Evolutionary conservation across 2,797 vertebrate species (phyloP).

Genomic region (Amblyopsis hoosieri): DNA sequence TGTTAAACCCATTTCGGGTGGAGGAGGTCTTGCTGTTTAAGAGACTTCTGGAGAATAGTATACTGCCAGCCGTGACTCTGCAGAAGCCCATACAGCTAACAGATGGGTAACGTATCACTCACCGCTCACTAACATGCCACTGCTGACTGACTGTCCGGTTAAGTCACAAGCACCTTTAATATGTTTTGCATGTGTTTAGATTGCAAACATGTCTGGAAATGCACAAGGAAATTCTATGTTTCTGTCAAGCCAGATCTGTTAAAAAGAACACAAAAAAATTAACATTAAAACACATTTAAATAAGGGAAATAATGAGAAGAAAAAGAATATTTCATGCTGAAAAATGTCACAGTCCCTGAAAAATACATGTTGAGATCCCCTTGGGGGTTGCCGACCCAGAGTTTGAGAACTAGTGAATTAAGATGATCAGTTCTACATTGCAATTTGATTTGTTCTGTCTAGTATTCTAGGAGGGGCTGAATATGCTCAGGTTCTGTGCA

Average conservation of each 20-base stretch:
- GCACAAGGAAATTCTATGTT: neutral
- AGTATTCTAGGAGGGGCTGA: conserved; percentile 84
- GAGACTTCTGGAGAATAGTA: conserved; percentile 89
- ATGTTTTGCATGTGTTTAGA: conserved; percentile 3
- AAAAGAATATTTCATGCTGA: no score
- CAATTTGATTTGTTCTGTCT: conserved; percentile 24
- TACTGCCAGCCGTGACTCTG: conserved; percentile 84
- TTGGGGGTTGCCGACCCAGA: no score
- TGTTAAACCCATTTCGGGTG: conserved; percentile 92
- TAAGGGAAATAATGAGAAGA: no score
- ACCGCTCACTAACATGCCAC: conserved; percentile 31
- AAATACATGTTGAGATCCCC: no score
- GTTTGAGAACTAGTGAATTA: no score
- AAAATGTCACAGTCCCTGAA: no score
- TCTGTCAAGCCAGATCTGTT: neutral
- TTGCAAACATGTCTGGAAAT: conserved; percentile 3
- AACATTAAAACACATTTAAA: conserved; percentile 9
- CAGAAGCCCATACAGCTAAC: conserved; percentile 87
- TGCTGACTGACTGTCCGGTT: conserved; percentile 14
- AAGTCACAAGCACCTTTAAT: conserved; percentile 21
- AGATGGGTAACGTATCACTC: conserved; percentile 85
- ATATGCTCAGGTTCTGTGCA: conserved; percentile 79
- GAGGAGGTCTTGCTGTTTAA: conserved; percentile 91
- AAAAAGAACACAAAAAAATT: conserved; percentile 1
- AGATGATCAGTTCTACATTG: no score